These are phyloP conservation scores for Oscheius sp. DNA, from an alignment of 2,888 invertebrate species.

Conservation along the genomic window DNA sequence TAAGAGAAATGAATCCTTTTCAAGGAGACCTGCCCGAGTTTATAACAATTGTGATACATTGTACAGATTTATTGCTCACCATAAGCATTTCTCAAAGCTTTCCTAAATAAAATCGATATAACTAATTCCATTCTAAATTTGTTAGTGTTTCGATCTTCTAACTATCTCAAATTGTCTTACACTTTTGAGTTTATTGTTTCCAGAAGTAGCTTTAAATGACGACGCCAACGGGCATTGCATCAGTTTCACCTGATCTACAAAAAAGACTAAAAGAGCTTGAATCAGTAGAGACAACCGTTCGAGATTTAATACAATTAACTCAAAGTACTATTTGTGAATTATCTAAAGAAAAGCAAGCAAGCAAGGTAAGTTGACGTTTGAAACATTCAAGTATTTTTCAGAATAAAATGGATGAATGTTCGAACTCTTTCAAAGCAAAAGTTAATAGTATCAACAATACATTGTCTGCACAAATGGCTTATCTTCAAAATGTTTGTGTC, in stretches of 20 bases:
- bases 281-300: conserved; percentile 41
- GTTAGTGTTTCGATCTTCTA: too few relatives aligned
- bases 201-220: too few relatives aligned
- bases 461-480: conserved; percentile 48
- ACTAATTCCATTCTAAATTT: too few relatives aligned
- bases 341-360: conserved; percentile 52
- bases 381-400: conserved; percentile 28
- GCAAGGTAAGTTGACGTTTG: conserved; percentile 44
- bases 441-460: conserved; percentile 41
- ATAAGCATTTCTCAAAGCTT: too few relatives aligned
- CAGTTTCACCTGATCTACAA: conserved; percentile 10
- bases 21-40: too few relatives aligned
- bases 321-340: conserved; percentile 43
- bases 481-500: conserved; percentile 56
- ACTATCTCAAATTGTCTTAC: too few relatives aligned
- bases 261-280: conserved; percentile 39
- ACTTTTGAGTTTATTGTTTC: too few relatives aligned
- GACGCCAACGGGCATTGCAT: conserved; percentile 2
- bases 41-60: too few relatives aligned
- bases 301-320: conserved; percentile 44
- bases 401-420: conserved; percentile 54
- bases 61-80: too few relatives aligned
- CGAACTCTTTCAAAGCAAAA: conserved; percentile 37
- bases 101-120: too few relatives aligned
- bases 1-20: too few relatives aligned